These are phyloP conservation scores for Labeo calbasu DNA, from an alignment of 2,797 vertebrate species.

Conservation along the genomic window DNA sequence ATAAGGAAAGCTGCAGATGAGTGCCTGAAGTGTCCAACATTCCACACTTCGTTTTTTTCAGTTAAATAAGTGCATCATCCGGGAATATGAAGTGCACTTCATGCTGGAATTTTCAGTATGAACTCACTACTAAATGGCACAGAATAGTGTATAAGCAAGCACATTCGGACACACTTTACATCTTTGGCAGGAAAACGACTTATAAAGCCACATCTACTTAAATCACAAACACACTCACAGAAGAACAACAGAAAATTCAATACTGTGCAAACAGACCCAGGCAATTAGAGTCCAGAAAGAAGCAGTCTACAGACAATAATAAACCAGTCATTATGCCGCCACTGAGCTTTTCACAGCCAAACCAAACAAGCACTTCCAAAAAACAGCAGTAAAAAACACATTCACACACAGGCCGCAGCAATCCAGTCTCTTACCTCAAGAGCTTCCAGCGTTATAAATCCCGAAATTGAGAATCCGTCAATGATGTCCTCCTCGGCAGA, in stretches of 20 bases:
- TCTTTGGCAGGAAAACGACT: constrained; percentile 65
- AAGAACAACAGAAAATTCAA: constrained; percentile 61
- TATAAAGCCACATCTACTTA: constrained; percentile 71
- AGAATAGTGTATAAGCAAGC: constrained; percentile 58
- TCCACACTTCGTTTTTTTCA: not conserved
- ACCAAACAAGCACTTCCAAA: constrained; percentile 19
- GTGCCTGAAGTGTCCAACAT: not conserved
- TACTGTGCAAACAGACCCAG: constrained; percentile 51
- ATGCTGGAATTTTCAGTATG: not conserved
- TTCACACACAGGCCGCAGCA: not conserved
- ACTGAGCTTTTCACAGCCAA: constrained; percentile 45
- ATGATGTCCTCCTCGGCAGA: constrained; percentile 97
- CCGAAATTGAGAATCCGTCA: constrained; percentile 92
- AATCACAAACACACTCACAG: constrained; percentile 57
- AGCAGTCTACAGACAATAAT: constrained; percentile 50
- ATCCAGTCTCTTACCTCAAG: constrained; percentile 85
- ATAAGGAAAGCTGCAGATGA: not conserved
- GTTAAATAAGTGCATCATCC: not conserved
- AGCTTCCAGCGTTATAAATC: constrained; percentile 91
- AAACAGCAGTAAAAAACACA: constrained; percentile 23
- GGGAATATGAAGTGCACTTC: not conserved
- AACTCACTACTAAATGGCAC: not conserved
- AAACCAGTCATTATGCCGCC: constrained; percentile 55
- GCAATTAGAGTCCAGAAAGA: constrained; percentile 47
- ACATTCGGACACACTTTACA: constrained; percentile 42